Evolutionary conservation across 1,140 invertebrate species (phyloP), one percentile per base, ranked within the genome.

Genomic region (Lutraria rhynchaena): DNA sequence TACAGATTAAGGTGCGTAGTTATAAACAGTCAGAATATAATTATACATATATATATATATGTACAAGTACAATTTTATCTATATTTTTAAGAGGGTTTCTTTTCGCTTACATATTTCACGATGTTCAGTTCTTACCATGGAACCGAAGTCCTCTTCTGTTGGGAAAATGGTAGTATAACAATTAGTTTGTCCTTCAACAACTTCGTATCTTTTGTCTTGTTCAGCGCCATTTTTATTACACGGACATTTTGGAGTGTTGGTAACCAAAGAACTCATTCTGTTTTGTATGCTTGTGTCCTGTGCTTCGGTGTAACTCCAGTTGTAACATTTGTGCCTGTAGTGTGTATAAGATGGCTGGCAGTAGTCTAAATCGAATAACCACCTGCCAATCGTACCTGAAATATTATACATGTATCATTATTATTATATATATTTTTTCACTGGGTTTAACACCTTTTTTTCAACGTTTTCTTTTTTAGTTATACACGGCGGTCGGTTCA

Each of bases 111-210:
- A n/a, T n/a, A n/a, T n/a, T n/a, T n/a, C n/a, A 41, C 15, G 37
- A 41, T 7, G 5, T 41, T 41, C 37, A 41, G 15, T 15, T 7
- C 37, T 41, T 41, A 41, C 37, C 37, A 5, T 41, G 37, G 5
- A 7, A 7, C 37, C 37, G 37, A 7, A 15, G 5, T 41, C 37
- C 15, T 15, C 15, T 41, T 41, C 37, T 7, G 53, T 58, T 5
- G 51, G 70, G 29, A 73, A 73, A 24, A 31, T 57, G 13, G 70
- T 73, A 9, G 31, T n/a, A 58, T 73, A 73, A 49, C 70, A 73
- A 41, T 41, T 41, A 15, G 5, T 41, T n/a, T n/a, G n/a, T 17
- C 29, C 49, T 7, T 3, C 33, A 29, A 29, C 41, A 24, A 41
- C 22, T 49, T 58, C 51, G 58, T 58, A 73, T 44, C 70, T 73